Evolutionary conservation across 2,113 vertebrate genomes (phyloP).

Genomic region (Cacatua alba): DNA sequence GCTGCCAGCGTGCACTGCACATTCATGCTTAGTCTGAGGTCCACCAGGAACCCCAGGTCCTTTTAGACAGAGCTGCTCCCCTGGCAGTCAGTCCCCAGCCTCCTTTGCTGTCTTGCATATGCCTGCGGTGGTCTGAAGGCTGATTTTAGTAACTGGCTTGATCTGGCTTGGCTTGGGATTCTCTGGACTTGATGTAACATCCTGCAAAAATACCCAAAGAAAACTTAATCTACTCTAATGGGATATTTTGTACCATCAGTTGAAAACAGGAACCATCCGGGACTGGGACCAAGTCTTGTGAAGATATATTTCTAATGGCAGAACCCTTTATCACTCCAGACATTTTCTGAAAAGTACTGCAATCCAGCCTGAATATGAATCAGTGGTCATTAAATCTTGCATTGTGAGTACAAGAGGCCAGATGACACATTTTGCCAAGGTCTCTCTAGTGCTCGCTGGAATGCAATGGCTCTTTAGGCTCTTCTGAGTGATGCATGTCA

Average conservation of each 20-base stretch:
- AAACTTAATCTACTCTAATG: background rate
- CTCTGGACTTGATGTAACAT: background rate
- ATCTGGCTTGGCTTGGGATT: background rate
- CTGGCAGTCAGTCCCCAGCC: background rate
- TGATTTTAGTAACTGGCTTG: background rate
- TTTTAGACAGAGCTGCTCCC: background rate
- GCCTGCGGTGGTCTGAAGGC: background rate
- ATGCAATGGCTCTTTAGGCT: background rate
- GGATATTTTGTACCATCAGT: slow-evolving; percentile 11
- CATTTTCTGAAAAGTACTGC: slow-evolving; percentile 45
- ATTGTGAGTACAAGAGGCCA: slow-evolving; percentile 1
- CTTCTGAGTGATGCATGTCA: slow-evolving; percentile 32
- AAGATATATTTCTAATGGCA: slow-evolving; percentile 19
- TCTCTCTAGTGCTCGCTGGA: slow-evolving; percentile 23
- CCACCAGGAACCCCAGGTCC: background rate
- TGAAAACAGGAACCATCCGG: background rate
- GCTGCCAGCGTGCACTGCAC: accelerated
- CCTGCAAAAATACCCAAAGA: slow-evolving; percentile 7
- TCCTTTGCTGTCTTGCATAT: background rate
- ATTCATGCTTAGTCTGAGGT: background rate
- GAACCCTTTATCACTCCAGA: slow-evolving; percentile 29
- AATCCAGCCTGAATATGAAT: slow-evolving; percentile 28
- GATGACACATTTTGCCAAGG: slow-evolving; percentile 35
- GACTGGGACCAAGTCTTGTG: background rate
- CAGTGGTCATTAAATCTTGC: slow-evolving; percentile 50